phyloP scores from a whole-genome alignment of 2,888 invertebrate genomes.

The Callimorpha dominula region DNA sequence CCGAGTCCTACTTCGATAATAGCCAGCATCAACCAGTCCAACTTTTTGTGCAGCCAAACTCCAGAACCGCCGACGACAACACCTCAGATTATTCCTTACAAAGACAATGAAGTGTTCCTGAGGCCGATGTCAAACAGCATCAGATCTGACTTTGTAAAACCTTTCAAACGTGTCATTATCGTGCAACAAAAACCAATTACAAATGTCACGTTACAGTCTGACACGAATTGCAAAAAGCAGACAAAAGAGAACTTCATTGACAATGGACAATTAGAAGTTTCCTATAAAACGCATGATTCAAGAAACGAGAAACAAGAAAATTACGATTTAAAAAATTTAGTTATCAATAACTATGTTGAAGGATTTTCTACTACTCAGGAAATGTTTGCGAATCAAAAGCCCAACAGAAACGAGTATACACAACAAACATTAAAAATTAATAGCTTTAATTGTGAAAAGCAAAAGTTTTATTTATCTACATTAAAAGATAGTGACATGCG shows the following conservation, averaged over 20 bases:
- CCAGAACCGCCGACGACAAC: slow-evolving; percentile 55
- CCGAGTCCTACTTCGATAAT: slow-evolving; percentile 84
- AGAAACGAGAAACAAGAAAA: slow-evolving; percentile 57
- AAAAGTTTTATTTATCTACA: slow-evolving; percentile 60
- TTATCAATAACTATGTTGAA: slow-evolving; percentile 62
- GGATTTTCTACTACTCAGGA: slow-evolving; percentile 55
- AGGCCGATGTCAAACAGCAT: slow-evolving; percentile 53
- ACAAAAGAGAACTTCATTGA: slow-evolving; percentile 48
- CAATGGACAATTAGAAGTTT: slow-evolving; percentile 49
- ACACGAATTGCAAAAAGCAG: slow-evolving; percentile 25
- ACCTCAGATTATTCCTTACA: slow-evolving; percentile 48
- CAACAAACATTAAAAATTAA: slow-evolving; percentile 55
- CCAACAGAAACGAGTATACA: slow-evolving; percentile 47
- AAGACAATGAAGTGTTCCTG: slow-evolving; percentile 57
- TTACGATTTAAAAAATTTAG: slow-evolving; percentile 70
- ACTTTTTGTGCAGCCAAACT: slow-evolving; percentile 76
- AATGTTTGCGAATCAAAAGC: slow-evolving; percentile 50
- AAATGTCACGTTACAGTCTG: slow-evolving; percentile 37
- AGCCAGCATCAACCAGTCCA: slow-evolving; percentile 81
- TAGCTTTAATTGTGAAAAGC: slow-evolving; percentile 58
- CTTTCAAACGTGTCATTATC: slow-evolving; percentile 72
- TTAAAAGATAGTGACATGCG: slow-evolving; percentile 54
- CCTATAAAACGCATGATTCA: slow-evolving; percentile 46
- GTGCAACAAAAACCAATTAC: slow-evolving; percentile 59
- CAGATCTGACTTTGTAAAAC: slow-evolving; percentile 47